Percentiles rank a stretch among this genome's conserved stretches.
Conservation (phyloP, 2,797 vertebrate genomes). For the Somateria mollissima region DNA sequence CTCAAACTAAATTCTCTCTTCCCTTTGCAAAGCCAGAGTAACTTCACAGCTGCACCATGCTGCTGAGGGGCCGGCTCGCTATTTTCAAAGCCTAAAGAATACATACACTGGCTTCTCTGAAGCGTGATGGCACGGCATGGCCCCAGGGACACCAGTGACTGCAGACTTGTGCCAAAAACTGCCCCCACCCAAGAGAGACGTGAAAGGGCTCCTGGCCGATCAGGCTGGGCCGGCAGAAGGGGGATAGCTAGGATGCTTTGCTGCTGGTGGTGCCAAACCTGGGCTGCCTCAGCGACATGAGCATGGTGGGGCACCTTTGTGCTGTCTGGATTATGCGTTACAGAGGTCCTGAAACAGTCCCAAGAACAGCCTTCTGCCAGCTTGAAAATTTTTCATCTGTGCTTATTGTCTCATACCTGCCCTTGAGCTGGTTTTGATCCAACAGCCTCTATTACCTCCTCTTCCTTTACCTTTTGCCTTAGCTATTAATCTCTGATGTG, state of each 20-base stretch:
- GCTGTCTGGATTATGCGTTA: constrained; percentile 2
- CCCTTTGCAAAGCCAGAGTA: not conserved
- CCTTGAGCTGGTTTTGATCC: constrained; percentile 59
- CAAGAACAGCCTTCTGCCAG: constrained; percentile 56
- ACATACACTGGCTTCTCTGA: not conserved
- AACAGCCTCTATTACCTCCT: constrained; percentile 65
- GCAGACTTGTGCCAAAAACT: not conserved
- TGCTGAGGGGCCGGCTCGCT: not conserved
- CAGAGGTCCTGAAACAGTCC: constrained; percentile 52
- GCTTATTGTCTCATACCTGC: constrained; percentile 70
- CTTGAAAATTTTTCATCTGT: constrained; percentile 65
- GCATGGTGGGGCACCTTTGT: constrained; percentile 30
- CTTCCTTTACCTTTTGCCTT: constrained; percentile 72
- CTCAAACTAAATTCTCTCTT: not conserved
- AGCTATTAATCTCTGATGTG: constrained; percentile 70
- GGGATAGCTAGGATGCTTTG: not conserved
- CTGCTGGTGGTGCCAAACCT: not conserved
- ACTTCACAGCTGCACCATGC: not conserved
- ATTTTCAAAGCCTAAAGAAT: not conserved
- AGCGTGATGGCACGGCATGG: not conserved
- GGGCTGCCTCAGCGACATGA: not conserved
- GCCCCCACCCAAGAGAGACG: not conserved
- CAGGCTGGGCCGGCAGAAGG: not conserved
- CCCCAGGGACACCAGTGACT: not conserved
- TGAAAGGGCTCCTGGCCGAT: not conserved